These are phyloP conservation scores for Abramis brama DNA, from an alignment of 2,113 vertebrate genomes.

Conservation along the genomic window DNA sequence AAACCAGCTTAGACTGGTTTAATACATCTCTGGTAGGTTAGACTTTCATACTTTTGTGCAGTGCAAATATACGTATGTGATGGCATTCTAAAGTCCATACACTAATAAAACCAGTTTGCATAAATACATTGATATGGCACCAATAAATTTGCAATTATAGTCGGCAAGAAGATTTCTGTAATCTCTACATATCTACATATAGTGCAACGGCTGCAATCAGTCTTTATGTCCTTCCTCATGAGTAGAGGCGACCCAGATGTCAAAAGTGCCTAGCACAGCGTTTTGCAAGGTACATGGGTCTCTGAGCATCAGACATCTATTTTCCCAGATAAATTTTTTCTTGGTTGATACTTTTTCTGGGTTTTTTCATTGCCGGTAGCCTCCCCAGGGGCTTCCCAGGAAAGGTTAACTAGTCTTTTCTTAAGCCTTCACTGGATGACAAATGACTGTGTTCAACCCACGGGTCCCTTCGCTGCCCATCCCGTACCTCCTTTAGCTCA, in stretches of 20 bases:
- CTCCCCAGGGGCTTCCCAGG: constrained; percentile 56
- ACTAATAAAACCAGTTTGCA: neutral
- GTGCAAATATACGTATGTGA: neutral
- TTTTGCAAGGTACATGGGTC: constrained; percentile 52
- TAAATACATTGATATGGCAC: neutral
- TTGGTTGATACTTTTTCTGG: constrained; percentile 49
- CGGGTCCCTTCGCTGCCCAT: constrained; percentile 42
- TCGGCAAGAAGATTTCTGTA: neutral
- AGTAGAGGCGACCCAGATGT: constrained; percentile 59
- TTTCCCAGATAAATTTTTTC: constrained; percentile 55
- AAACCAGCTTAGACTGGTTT: neutral
- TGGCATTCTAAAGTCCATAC: neutral
- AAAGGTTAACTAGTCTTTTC: constrained; percentile 68
- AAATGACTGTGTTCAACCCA: constrained; percentile 58
- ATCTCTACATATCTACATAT: constrained; percentile 27
- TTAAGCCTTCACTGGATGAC: constrained; percentile 64
- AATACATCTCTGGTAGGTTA: neutral
- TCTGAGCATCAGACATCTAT: constrained; percentile 48
- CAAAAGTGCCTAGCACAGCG: constrained; percentile 57
- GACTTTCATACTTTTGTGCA: neutral
- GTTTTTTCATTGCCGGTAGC: constrained; percentile 38
- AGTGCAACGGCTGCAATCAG: constrained; percentile 26
- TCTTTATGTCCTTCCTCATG: constrained; percentile 41
- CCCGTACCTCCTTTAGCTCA: constrained; percentile 45
- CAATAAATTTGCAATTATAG: constrained; percentile 18